Evolutionary conservation across 2,888 invertebrate species (phyloP).

Genomic region (Helicoverpa assulta): DNA sequence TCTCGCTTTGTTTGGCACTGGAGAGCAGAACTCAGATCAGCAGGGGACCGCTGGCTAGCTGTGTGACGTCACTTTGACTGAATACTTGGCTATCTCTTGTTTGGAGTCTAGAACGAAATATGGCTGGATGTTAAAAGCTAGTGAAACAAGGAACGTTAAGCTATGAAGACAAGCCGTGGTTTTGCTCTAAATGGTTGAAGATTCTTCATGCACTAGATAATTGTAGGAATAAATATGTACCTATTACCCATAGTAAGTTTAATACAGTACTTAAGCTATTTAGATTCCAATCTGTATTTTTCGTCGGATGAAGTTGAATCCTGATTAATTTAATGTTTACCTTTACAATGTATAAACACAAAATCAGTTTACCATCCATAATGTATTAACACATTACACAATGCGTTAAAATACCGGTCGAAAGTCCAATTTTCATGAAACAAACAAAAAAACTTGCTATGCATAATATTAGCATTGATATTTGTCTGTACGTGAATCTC

Average conservation of each 20-base stretch:
- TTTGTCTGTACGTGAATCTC: constrained; percentile 8
- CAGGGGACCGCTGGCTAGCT: neutral
- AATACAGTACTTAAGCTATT: too few species aligned
- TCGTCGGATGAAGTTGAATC: too few species aligned
- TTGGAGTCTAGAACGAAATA: neutral
- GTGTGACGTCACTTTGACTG: neutral
- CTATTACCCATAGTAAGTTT: too few species aligned
- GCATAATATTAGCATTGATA: constrained; percentile 17
- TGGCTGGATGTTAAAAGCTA: neutral
- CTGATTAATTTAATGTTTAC: too few species aligned
- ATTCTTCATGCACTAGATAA: too few species aligned
- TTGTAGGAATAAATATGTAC: too few species aligned
- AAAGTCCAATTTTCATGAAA: too few species aligned
- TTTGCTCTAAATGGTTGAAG: too few species aligned
- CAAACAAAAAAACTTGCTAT: too few species aligned
- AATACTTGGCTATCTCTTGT: neutral
- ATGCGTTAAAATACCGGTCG: neutral
- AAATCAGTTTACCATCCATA: too few species aligned
- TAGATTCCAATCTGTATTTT: too few species aligned
- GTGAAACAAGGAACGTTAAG: neutral
- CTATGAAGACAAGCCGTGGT: neutral
- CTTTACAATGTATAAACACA: too few species aligned
- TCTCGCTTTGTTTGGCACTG: neutral
- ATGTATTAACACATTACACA: neutral
- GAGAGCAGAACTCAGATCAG: neutral